Base-by-base conservation (phyloP, 2,113 vertebrate species). In the Meles meles region DNA sequence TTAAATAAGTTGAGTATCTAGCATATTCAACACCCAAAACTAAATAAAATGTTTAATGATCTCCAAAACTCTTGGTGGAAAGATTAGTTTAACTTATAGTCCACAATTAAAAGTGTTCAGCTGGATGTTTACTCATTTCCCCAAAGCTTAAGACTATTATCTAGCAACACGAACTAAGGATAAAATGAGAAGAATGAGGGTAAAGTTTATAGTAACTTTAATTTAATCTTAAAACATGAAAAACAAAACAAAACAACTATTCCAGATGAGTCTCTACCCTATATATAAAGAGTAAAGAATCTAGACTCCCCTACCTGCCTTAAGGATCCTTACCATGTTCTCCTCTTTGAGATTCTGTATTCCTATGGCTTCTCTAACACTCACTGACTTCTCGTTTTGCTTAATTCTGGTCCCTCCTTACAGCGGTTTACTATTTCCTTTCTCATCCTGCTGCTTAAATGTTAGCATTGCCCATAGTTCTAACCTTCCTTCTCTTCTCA, bases 11-110 rank as follows among this genome's bases (percentile, higher is more conserved):
- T 39, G 2, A 77, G 31, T 71, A 87, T 55, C 5, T 11, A 96
- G 5, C 8, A 57, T 9, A n/a, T 31, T 47, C 29, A 93, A 82
- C 44, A 55, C 90, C 88, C 18, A 79, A 93, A 71, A 93, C 44
- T 95, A 90, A 90, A 93, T 65, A 87, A 77, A 91, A 93, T 27
- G 9, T 37, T 93, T 80, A 49, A 52, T 27, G 67, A 67, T 93
- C 18, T 88, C 7, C 12, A 83, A 67, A 69, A 72, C 3, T 6
- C 39, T 94, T 90, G 29, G 29, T 61, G 15, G 39, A 84, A 92
- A 91, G 55, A 84, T 21, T 55, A 65, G 34, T 80, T 39, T 86
- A 85, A 71, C 29, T 49, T 71, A 71, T 7, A 63, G 27, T 5
- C 55, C 25, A 59, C 42, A 84, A 89, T 84, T 25, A 18, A n/a